These are phyloP conservation scores for Timandra comae DNA, from an alignment of 2,888 invertebrate species.

Conservation along the genomic window DNA sequence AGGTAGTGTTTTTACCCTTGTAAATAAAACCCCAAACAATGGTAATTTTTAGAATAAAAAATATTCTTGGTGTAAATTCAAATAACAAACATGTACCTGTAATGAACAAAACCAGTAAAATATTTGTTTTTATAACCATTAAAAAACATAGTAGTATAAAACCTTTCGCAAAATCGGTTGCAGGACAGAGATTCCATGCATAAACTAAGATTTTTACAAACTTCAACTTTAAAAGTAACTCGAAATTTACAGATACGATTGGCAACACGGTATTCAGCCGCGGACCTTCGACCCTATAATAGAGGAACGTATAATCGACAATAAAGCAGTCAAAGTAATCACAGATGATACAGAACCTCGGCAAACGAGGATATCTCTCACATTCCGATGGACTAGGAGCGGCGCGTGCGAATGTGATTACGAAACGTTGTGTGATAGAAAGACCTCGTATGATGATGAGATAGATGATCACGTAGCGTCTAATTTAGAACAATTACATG, in stretches of 20 bases:
- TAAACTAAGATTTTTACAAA: too few relatives aligned
- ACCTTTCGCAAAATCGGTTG: too few relatives aligned
- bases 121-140: too few relatives aligned
- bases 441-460: conserved; percentile 20
- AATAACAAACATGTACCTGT: too few relatives aligned
- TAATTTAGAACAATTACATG: conserved; percentile 83
- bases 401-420: conserved; percentile 80
- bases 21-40: neutral
- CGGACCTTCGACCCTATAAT: conserved; percentile 83
- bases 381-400: conserved; percentile 83
- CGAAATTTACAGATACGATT: conserved; percentile 78
- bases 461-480: conserved; percentile 73
- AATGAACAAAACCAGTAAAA: too few relatives aligned
- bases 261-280: conserved; percentile 93
- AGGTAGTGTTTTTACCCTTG: conserved; percentile 78
- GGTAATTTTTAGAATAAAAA: neutral
- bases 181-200: too few relatives aligned
- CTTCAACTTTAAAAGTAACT: neutral
- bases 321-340: conserved; percentile 32
- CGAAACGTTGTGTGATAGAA: conserved; percentile 79
- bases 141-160: too few relatives aligned
- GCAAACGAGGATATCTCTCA: conserved; percentile 84
- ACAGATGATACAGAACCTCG: conserved; percentile 40
- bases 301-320: conserved; percentile 54
- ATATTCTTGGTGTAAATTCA: neutral